Base-by-base conservation (phyloP, 2,113 vertebrate species). In the Callospermophilus lateralis region DNA sequence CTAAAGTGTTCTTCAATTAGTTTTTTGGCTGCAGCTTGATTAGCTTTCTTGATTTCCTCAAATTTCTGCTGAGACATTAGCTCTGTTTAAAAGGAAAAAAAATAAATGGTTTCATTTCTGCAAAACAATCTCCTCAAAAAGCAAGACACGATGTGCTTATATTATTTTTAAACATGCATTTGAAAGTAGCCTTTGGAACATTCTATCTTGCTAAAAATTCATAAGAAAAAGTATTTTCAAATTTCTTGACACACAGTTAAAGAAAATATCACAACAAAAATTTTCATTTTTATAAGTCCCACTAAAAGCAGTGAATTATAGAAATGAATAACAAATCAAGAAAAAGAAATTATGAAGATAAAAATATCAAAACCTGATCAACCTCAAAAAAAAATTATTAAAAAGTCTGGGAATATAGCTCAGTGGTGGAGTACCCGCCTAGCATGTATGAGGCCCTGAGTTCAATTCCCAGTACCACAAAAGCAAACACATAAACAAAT, bases 41-140 rank as follows among this genome's bases (percentile, higher is more conserved):
- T 99, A 67, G 99, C 99, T 96, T 98, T 99, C 97, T 99, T 99
- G 98, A 99, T 99, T 99, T 99, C 99, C 92, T 99, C 99, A 89
- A 99, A 99, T 97, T 99, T 99, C 89, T 98, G 99, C 97, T 99
- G 99, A 70, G 99, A 98, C 3, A 98, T 98, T 16, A 97, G 92
- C n/a, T 98, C 99, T 99, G 97, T 92, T 91, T 89, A 96, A 93
- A 84, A 97, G 63, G 96, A 94, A 51, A 97, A 30, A 84, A 42
- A 95, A 63, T 48, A 42, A 95, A 63, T 51, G 58, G 8, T 37
- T 30, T 45, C 89, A 86, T 70, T 93, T 97, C 73, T 80, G 15
- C 15, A 61, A 51, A 93, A 93, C n/a, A 39, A 67, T 51, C 1
- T 80, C 78, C 84, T 78, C 53, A 89, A 92, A 95, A 87, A 34